These are phyloP conservation scores for Cynocephalus volans DNA, from an alignment of 2,113 vertebrate species.

Conservation along the genomic window DNA sequence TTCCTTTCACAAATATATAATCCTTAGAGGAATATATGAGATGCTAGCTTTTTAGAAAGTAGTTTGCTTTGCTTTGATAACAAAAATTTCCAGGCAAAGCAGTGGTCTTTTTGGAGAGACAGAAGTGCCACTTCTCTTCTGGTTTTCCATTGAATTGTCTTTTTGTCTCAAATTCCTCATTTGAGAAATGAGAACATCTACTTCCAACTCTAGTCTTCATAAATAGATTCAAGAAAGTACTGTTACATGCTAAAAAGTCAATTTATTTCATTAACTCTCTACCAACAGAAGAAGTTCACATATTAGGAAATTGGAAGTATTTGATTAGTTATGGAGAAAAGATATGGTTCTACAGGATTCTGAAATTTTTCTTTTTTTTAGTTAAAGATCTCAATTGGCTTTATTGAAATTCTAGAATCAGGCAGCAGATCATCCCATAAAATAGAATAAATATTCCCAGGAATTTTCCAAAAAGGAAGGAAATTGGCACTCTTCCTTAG, in stretches of 20 bases:
- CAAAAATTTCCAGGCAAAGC: background rate
- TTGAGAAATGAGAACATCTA: constrained; percentile 39
- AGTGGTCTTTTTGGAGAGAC: background rate
- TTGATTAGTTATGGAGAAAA: constrained; percentile 16
- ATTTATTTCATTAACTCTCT: constrained; percentile 38
- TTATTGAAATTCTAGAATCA: too few species aligned
- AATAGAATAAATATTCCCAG: too few species aligned
- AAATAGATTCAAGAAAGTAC: background rate
- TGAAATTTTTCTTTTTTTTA: too few species aligned
- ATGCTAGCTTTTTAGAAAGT: background rate
- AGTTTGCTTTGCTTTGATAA: constrained; percentile 11
- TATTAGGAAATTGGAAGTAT: background rate
- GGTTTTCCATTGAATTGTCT: background rate
- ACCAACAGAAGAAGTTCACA: background rate
- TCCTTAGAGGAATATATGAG: background rate
- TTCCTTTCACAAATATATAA: background rate
- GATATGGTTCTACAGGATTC: background rate
- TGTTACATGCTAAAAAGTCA: constrained; percentile 27
- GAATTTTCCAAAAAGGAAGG: background rate
- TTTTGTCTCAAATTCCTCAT: constrained; percentile 13
- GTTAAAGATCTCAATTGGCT: too few species aligned
- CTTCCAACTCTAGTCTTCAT: constrained; percentile 24
- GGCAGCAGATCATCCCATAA: too few species aligned
- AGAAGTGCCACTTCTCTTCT: constrained; percentile 16
- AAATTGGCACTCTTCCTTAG: background rate